These are phyloP conservation scores for Leucoraja erinaceus DNA, from an alignment of 2,113 vertebrate species.

Conservation along the genomic window DNA sequence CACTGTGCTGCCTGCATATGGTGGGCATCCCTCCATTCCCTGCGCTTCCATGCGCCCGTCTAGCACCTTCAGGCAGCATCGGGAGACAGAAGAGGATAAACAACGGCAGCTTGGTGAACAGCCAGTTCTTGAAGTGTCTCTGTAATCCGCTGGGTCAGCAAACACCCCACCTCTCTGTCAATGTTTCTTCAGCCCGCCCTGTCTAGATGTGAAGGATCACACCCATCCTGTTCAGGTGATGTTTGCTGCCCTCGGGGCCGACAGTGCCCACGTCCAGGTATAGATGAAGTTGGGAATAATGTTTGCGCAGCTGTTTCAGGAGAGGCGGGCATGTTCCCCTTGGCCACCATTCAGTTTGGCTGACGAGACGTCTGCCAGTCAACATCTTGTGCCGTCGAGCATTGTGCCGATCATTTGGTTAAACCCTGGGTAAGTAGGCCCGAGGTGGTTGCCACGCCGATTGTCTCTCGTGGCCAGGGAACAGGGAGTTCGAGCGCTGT, in stretches of 20 bases:
- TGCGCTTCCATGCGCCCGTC: too few species aligned
- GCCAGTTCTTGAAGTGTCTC: not conserved
- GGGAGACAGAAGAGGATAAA: too few species aligned
- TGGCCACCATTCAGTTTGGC: not conserved
- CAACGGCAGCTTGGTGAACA: not conserved
- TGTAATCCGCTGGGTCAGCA: not conserved
- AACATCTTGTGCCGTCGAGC: not conserved
- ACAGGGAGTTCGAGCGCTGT: not conserved
- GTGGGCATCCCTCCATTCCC: too few species aligned
- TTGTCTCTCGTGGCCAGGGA: not conserved
- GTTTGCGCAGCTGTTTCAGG: conserved; percentile 11
- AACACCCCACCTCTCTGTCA: not conserved
- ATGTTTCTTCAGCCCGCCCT: not conserved
- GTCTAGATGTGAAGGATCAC: not conserved
- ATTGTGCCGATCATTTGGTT: not conserved
- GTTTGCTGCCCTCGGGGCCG: not conserved
- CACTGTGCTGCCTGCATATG: too few species aligned
- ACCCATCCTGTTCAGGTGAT: not conserved
- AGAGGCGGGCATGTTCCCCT: not conserved
- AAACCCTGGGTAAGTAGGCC: not conserved
- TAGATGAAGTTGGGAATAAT: not conserved
- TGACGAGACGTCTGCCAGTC: not conserved
- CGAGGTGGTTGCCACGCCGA: not conserved
- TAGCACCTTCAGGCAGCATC: too few species aligned
- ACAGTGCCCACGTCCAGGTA: not conserved